Conservation (phyloP, 30 jellyfish, hydroid and myxozoan genomes). For the Hydractinia echinata region DNA sequence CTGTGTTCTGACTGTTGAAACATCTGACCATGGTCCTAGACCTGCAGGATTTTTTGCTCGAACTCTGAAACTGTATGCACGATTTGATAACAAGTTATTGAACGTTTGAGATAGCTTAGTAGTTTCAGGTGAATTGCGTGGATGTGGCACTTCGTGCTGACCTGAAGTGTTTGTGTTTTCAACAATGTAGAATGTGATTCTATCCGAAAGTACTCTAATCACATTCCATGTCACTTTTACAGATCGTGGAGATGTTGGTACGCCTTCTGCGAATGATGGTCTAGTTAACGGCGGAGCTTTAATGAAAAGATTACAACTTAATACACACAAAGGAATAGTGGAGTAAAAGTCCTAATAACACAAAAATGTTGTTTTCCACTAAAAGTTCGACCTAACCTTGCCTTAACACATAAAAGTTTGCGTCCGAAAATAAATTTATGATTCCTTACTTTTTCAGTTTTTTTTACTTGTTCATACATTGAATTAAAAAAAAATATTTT, state of each 20-base stretch:
- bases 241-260: not conserved
- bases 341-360: too few relatives aligned
- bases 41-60: slow-evolving; percentile 24
- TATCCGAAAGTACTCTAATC: not conserved
- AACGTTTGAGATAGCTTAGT: not conserved
- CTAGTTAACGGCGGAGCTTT: not conserved
- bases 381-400: too few relatives aligned
- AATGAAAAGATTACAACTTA: too few relatives aligned
- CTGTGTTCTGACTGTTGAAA: not conserved
- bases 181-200: not conserved
- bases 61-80: not conserved
- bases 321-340: too few relatives aligned
- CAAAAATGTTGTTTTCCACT: too few relatives aligned
- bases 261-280: not conserved
- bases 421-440: too few relatives aligned
- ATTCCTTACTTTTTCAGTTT: too few relatives aligned
- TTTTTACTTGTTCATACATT: too few relatives aligned
- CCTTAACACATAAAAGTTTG: too few relatives aligned
- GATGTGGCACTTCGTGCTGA: not conserved
- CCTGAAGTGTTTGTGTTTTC: slow-evolving; percentile 1
- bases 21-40: slow-evolving; percentile 31
- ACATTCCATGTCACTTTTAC: not conserved
- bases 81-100: not conserved
- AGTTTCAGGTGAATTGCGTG: not conserved
- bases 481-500: too few relatives aligned